These are phyloP conservation scores for Malthinus flaveolus DNA, from an alignment of 2,888 invertebrate genomes.

Conservation along the genomic window DNA sequence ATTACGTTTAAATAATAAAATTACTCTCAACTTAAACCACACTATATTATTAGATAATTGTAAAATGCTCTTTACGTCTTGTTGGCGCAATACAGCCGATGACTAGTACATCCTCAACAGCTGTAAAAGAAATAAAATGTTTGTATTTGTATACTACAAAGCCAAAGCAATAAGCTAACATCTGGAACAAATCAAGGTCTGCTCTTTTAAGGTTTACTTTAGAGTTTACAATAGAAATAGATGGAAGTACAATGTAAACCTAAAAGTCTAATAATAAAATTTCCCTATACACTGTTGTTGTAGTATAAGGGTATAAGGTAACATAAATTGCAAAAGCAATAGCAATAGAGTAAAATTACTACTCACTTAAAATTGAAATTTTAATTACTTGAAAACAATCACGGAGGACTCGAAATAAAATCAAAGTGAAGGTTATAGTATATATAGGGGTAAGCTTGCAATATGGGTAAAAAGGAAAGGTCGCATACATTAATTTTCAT, in stretches of 20 bases:
- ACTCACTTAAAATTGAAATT: no score
- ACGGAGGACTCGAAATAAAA: neutral
- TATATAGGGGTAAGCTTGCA: conserved; percentile 8
- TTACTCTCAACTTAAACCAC: neutral
- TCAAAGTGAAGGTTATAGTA: conserved; percentile 17
- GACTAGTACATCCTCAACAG: conserved; percentile 14
- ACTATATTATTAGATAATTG: neutral
- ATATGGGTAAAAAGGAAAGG: conserved; percentile 19
- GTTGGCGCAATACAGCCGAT: neutral
- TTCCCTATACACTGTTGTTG: neutral
- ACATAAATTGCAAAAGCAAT: no score
- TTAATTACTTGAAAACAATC: neutral
- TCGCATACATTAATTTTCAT: conserved; percentile 27
- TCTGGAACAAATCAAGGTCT: conserved; percentile 25
- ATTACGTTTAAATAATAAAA: conserved; percentile 14
- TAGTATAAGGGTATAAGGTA: neutral
- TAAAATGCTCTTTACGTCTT: neutral
- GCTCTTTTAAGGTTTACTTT: conserved; percentile 8
- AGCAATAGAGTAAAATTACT: no score
- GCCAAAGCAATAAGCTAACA: conserved; percentile 23
- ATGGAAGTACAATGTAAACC: neutral
- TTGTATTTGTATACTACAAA: conserved; percentile 8
- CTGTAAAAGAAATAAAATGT: conserved; percentile 27
- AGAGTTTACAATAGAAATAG: neutral
- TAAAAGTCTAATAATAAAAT: neutral